Conservation (phyloP, 2,113 vertebrate species). For the Pelusios castaneus region DNA sequence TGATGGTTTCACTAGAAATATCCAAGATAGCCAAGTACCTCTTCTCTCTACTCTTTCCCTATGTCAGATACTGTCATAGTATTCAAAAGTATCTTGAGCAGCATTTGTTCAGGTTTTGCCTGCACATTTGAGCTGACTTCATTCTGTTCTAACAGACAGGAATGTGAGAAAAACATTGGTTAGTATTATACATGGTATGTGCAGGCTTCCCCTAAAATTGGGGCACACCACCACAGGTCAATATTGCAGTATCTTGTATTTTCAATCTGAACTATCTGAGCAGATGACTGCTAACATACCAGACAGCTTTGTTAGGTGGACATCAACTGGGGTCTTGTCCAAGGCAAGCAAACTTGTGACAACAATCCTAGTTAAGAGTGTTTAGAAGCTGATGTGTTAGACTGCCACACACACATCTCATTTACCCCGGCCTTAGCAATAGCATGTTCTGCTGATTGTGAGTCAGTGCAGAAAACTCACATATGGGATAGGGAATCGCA, state of each 20-base stretch:
- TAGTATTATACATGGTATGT: background rate
- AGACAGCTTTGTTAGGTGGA: background rate
- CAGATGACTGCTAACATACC: background rate
- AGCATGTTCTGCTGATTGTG: fast-evolving
- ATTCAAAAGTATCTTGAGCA: background rate
- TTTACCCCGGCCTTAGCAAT: background rate
- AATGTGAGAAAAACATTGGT: background rate
- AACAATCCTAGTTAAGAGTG: background rate
- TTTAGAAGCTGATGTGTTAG: background rate
- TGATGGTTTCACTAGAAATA: background rate
- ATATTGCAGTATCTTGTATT: background rate
- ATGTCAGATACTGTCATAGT: too few relatives aligned
- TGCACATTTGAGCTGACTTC: background rate
- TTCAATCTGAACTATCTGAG: background rate
- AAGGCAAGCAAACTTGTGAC: background rate
- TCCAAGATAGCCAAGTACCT: background rate
- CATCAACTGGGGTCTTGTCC: background rate
- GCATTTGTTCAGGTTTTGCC: background rate
- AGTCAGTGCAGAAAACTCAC: conserved; percentile 75
- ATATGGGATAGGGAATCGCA: conserved; percentile 91
- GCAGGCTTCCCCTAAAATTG: background rate
- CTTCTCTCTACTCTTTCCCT: background rate
- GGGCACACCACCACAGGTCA: background rate
- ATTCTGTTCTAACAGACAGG: background rate
- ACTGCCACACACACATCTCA: background rate